phyloP scores from a whole-genome alignment of 2,797 vertebrate species.

The Molossus molossus region DNA sequence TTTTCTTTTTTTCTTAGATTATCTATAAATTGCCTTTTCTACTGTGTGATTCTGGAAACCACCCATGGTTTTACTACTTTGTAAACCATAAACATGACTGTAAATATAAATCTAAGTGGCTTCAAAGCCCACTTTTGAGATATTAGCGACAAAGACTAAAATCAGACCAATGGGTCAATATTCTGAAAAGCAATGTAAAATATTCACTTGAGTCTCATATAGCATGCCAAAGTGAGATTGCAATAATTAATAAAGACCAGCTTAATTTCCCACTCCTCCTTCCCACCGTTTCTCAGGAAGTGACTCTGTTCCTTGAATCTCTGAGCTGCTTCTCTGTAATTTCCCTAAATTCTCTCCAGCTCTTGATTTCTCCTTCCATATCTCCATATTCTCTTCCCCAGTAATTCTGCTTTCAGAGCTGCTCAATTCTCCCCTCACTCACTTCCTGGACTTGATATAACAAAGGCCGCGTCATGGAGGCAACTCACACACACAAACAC shows the following conservation, averaged over 20 bases:
- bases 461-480: background rate
- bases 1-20: background rate
- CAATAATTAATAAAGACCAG: conserved; percentile 6
- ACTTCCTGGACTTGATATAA: background rate
- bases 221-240: background rate
- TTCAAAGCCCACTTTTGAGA: background rate
- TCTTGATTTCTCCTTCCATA: background rate
- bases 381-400: background rate
- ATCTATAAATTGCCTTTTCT: background rate
- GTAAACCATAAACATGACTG: conserved; percentile 60
- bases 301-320: background rate
- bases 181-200: conserved; percentile 56
- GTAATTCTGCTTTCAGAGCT: background rate
- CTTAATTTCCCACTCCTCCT: background rate
- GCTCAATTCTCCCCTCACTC: background rate
- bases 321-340: background rate
- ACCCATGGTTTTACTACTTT: conserved; percentile 63
- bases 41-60: background rate
- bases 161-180: conserved; percentile 9
- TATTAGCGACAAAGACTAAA: conserved; percentile 34
- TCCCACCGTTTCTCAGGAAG: background rate
- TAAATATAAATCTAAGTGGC: conserved; percentile 71
- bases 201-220: background rate
- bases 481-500: background rate
- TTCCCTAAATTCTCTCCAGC: background rate